phyloP scores from a whole-genome alignment of 2,113 vertebrate species.

The Laticauda colubrina region DNA sequence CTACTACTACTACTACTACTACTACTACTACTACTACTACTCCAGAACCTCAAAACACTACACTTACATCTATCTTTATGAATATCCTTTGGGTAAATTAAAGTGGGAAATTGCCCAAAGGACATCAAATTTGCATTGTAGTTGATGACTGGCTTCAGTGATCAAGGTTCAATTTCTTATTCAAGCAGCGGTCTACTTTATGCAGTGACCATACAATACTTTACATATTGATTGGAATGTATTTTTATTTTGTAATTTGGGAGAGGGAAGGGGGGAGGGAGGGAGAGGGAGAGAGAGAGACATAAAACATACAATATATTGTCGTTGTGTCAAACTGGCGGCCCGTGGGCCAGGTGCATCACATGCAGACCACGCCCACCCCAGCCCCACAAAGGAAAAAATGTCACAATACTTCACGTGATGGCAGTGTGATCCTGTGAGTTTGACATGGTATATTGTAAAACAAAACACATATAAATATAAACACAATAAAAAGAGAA shows the following conservation, averaged over 20 bases:
- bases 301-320: not conserved
- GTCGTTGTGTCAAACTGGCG: no score
- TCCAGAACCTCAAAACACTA: no score
- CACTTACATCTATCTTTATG: not conserved
- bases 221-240: not conserved
- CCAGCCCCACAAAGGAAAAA: no score
- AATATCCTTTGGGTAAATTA: not conserved
- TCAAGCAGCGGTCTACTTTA: not conserved
- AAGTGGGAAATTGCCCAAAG: not conserved
- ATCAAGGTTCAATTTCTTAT: not conserved
- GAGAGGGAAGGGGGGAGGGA: no score
- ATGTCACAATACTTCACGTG: no score
- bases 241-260: no score
- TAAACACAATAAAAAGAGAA: not conserved
- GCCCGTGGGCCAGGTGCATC: no score
- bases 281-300: no score
- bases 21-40: no score
- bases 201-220: not conserved
- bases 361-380: no score
- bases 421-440: no score
- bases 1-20: no score
- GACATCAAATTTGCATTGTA: not conserved
- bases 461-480: not conserved
- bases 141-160: not conserved
- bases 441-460: not conserved